A percentile compares a stretch with the other conserved stretches of the same genome.
Evolutionary conservation across 2,113 vertebrate species (phyloP).

Genomic region (Caranx ignobilis): DNA sequence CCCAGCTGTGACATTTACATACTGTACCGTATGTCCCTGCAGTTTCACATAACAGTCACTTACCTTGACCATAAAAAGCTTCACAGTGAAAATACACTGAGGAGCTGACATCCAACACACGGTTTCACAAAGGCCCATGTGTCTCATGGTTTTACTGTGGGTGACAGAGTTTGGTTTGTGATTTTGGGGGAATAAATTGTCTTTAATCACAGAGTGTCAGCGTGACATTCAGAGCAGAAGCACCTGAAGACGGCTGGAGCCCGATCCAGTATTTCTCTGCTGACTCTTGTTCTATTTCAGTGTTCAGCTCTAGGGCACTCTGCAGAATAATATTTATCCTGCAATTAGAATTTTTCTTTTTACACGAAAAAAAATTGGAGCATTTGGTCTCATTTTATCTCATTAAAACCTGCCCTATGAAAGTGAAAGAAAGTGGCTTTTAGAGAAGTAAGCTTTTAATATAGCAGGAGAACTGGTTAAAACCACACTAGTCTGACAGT

Average conservation of each 20-base stretch:
- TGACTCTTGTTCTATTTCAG: neutral
- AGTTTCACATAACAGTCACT: neutral
- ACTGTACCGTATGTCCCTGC: neutral
- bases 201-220: neutral
- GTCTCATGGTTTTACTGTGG: neutral
- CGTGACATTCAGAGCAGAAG: neutral
- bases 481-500: neutral
- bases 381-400: neutral
- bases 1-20: slow-evolving; percentile 4
- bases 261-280: neutral
- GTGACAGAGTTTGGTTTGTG: neutral
- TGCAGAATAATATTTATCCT: neutral
- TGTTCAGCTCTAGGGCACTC: neutral
- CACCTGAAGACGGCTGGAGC: neutral
- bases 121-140: neutral
- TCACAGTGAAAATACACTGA: neutral
- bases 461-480: neutral
- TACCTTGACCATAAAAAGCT: neutral
- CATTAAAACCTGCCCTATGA: neutral
- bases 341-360: neutral
- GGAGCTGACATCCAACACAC: neutral
- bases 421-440: neutral
- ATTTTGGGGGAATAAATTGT: neutral
- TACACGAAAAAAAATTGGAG: neutral
- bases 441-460: neutral